A percentile compares a stretch with the other conserved stretches of the same genome.
Conservation (phyloP, 1,140 invertebrate species). For the Lepidurus couesii region DNA sequence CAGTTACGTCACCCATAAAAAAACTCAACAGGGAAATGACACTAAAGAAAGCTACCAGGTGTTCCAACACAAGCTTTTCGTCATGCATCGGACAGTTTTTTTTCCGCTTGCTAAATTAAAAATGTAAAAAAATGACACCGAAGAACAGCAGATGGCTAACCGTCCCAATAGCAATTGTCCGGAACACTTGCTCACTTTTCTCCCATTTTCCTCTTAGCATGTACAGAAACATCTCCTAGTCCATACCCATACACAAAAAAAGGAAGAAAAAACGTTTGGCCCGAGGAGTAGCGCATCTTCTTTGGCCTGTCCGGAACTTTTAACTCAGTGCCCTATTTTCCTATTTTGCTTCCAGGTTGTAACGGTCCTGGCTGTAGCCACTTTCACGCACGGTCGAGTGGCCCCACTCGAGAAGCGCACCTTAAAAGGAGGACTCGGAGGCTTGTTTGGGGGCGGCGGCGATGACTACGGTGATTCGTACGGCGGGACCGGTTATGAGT, state of each 20-base stretch:
- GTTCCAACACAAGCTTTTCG: too few relatives aligned
- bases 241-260: too few relatives aligned
- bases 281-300: neutral
- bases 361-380: slow-evolving; percentile 9
- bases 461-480: neutral
- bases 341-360: neutral
- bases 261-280: neutral
- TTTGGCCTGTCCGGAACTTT: neutral
- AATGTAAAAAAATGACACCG: too few relatives aligned
- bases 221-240: neutral
- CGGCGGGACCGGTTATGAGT: neutral
- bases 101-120: too few relatives aligned
- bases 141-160: too few relatives aligned
- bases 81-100: too few relatives aligned
- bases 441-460: neutral
- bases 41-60: too few relatives aligned
- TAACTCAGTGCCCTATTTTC: slow-evolving; percentile 15
- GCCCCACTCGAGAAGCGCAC: slow-evolving; percentile 12
- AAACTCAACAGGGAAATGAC: too few relatives aligned
- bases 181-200: neutral
- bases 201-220: neutral
- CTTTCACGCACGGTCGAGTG: slow-evolving; percentile 11
- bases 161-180: too few relatives aligned
- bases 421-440: slow-evolving; percentile 15
- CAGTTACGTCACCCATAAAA: too few relatives aligned